Base-by-base conservation (phyloP, 1,140 invertebrate genomes). In the Drosophila nigrodunni region DNA sequence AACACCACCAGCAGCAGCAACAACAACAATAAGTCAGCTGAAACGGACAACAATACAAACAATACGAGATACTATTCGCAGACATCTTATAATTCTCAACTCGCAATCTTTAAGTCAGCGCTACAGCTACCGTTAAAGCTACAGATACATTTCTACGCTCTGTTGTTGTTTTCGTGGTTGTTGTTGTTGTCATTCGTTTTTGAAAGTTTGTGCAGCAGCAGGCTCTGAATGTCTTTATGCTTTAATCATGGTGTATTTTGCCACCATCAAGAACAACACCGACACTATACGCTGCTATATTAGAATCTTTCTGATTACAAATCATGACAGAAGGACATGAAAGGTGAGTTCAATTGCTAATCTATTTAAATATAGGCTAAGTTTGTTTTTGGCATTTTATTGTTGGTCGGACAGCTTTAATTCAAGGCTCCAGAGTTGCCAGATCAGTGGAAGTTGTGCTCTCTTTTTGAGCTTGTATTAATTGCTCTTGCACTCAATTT, bases 311-410 rank as follows among this genome's bases (percentile, higher is more conserved):
- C 93, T 94, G 93, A 94, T 94, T 92, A 95, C 94, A 93, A 95
- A 95, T 93, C 95, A 95, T 95, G 95, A 95, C 94, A 94, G 95
- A 95, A 94, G 94, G 94, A 94, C 95, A 94, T 95, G 95, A 95
- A 94, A 95, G 95, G 95, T 95, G 94, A 95, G 95, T 81, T 11
- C 3, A 13, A n/a, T 6, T 47, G n/a, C 5, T 5, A 43, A 43
- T 13, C 4, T 43, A 21, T 21, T 21, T 21, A 21, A 5, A 43
- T 30, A 6, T 30, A 30, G 25, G 25, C 25, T 30, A 30, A 30
- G 25, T 30, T 47, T 21, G 7, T 35, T 21, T 18, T 57, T 37
- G 50, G 10, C 13, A 35, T 46, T 13, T 37, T 50, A 1, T 30
- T 68, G 18, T 6, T 11, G 10, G 39, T 47, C 41, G 15, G 2